A percentile compares a stretch with the other conserved stretches of the same genome.
Conservation (phyloP, 2,113 vertebrate species). For the Spheniscus mendiculus region DNA sequence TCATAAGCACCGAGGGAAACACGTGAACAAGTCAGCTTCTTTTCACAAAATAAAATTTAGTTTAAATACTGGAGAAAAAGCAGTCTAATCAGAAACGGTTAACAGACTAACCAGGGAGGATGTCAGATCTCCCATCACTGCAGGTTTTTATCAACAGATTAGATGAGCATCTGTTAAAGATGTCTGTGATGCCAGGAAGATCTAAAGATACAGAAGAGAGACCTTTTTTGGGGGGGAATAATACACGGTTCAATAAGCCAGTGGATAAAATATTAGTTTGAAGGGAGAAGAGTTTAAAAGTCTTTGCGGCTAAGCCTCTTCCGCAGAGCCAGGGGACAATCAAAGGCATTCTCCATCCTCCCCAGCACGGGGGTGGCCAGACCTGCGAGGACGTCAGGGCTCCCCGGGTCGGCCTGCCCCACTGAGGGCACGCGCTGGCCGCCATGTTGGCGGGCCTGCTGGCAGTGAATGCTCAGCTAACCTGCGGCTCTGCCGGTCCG, state of each 20-base stretch:
- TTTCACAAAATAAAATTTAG: accelerated
- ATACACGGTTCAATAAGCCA: background rate
- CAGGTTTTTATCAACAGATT: background rate
- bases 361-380: too few species aligned
- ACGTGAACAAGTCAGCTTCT: background rate
- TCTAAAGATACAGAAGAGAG: background rate
- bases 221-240: accelerated
- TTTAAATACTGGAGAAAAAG: background rate
- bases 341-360: accelerated
- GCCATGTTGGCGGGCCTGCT: background rate
- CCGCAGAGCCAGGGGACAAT: background rate
- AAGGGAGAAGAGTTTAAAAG: background rate
- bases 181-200: background rate
- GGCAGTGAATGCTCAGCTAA: accelerated
- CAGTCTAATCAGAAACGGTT: background rate
- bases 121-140: background rate
- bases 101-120: background rate
- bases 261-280: accelerated
- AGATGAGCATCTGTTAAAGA: background rate
- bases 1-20: background rate
- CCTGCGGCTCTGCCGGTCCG: accelerated
- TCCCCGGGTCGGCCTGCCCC: background rate
- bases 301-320: too few species aligned
- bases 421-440: background rate
- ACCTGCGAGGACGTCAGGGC: accelerated